phyloP scores from a whole-genome alignment of 2,888 invertebrate species.

The Leucophenga maculata region DNA sequence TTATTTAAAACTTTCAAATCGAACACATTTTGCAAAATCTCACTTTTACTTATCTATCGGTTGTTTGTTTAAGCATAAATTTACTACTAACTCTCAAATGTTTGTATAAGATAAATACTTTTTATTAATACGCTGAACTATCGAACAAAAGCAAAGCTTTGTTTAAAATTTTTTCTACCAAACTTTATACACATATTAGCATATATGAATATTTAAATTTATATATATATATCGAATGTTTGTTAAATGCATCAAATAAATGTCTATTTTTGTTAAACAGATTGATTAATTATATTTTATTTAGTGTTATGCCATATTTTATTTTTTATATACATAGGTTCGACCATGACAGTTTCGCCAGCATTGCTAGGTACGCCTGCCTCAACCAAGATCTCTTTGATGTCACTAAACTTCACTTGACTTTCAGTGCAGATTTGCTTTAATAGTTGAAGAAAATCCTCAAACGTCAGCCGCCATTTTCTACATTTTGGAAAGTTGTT shows the following conservation, averaged over 20 bases:
- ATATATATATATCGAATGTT: no score
- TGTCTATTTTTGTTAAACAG: conserved; percentile 16
- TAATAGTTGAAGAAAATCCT: conserved; percentile 59
- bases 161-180: background rate
- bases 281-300: background rate
- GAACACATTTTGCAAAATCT: conserved; percentile 29
- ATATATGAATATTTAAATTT: no score
- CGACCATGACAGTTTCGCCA: conserved; percentile 44
- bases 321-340: conserved; percentile 45
- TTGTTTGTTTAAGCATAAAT: conserved; percentile 36
- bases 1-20: conserved; percentile 27
- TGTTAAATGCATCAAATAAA: background rate
- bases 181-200: no score
- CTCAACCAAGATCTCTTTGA: conserved; percentile 46
- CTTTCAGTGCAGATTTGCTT: conserved; percentile 41
- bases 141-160: conserved; percentile 9
- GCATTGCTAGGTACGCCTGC: conserved; percentile 47
- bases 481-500: conserved; percentile 32
- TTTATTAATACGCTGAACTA: background rate
- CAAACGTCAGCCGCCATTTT: conserved; percentile 62
- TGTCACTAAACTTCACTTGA: conserved; percentile 39
- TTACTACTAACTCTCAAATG: conserved; percentile 29
- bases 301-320: background rate
- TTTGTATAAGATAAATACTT: no score
- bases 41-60: background rate